phyloP scores from a whole-genome alignment of 1,140 invertebrate genomes.

The Apolygus lucorum region DNA sequence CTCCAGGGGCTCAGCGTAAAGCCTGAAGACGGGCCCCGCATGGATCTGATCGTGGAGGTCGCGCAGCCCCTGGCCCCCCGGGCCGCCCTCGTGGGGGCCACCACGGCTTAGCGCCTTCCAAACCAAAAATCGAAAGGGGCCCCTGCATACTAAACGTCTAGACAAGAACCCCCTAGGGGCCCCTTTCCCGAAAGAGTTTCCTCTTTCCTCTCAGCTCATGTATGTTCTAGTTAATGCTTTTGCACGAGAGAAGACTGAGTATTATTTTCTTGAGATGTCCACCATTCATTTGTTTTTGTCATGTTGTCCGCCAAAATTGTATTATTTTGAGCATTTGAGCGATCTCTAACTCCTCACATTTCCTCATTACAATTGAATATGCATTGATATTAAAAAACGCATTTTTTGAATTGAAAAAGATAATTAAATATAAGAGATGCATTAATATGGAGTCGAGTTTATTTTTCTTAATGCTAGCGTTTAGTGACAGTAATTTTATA shows the following conservation, averaged over 20 bases:
- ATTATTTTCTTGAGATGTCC: not conserved
- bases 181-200: too few species aligned
- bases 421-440: not conserved
- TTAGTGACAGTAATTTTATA: too few species aligned
- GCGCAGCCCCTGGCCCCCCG: constrained; percentile 39
- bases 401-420: not conserved
- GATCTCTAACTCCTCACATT: not conserved
- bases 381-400: not conserved
- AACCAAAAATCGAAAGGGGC: too few species aligned
- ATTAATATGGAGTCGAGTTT: not conserved
- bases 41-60: constrained; percentile 40
- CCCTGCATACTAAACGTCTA: too few species aligned
- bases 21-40: constrained; percentile 33
- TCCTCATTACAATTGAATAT: not conserved
- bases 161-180: too few species aligned
- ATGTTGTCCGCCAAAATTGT: not conserved
- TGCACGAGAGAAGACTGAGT: not conserved
- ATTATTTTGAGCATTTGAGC: too few species aligned
- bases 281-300: not conserved
- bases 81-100: too few species aligned
- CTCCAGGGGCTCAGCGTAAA: constrained; percentile 44
- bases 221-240: not conserved
- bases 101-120: too few species aligned
- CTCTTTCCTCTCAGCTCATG: not conserved
- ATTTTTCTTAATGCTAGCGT: too few species aligned